These are phyloP conservation scores for Monoplex corrugatus DNA, from an alignment of 2,888 invertebrate genomes.

Conservation along the genomic window DNA sequence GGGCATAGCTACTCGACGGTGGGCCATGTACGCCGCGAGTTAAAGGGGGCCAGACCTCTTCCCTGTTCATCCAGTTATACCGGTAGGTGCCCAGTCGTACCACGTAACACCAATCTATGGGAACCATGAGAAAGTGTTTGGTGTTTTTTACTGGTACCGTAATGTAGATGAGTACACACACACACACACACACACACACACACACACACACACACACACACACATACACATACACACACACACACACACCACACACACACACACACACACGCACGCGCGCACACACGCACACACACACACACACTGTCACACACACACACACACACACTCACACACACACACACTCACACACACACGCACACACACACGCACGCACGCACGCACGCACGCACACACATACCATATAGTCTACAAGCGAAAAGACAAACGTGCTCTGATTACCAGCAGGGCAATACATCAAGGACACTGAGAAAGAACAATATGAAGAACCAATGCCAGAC, in stretches of 20 bases:
- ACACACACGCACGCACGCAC: neutral
- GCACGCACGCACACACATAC: constrained; percentile 22
- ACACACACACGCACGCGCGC: constrained; percentile 10
- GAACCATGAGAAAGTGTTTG: too few species aligned
- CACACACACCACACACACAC: neutral
- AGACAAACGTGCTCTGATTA: too few species aligned
- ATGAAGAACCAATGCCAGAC: too few species aligned
- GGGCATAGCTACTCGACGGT: too few species aligned
- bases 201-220: neutral
- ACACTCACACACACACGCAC: constrained; percentile 9
- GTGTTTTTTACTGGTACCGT: too few species aligned
- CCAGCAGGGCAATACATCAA: too few species aligned
- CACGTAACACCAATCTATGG: neutral
- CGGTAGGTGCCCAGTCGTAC: too few species aligned
- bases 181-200: neutral
- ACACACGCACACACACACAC: constrained; percentile 13
- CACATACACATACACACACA: neutral
- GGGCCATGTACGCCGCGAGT: too few species aligned
- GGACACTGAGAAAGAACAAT: too few species aligned
- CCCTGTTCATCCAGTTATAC: too few species aligned
- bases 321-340: constrained; percentile 2
- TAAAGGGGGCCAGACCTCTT: too few species aligned
- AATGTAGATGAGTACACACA: neutral
- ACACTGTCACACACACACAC: neutral
- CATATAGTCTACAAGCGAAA: too few species aligned